Base-by-base conservation (phyloP, 2,797 vertebrate species). In the Pipistrellus nathusii region DNA sequence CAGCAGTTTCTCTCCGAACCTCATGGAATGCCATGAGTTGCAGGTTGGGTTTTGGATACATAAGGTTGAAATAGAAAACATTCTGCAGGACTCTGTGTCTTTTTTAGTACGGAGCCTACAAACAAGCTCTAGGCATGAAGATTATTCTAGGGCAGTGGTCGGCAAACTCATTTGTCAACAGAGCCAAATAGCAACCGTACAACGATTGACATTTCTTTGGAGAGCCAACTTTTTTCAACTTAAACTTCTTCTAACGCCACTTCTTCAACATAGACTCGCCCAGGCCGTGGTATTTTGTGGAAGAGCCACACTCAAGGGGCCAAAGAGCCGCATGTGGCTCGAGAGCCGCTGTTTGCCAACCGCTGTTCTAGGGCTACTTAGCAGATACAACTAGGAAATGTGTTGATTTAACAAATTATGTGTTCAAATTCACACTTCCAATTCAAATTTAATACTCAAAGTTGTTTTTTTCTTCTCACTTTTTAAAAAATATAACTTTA, bases 1-100 rank as follows among this genome's bases (percentile, higher is more conserved):
- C 94, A 96, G 84, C 93, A 68, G 66, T 96, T 97, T 96, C 78
- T 95, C 95, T 97, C 97, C 32, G 90, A 95, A 92, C 78, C 17
- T 76, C 88, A 80, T 53, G 72, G 68, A 76, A 48, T 71, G 69
- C 44, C 90, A 0, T 3, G 38, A 82, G 71, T 32, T 62, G 20
- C 57, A 85, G 11, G 3, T 21, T 71, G 91, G 15, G 77, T 94
- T 95, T 73, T 68, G 90, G 62, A 5, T 64, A 23, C 15, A 20
- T 38, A 18, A 85, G 53, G 72, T 76, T 55, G 46, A n/a, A 66
- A 38, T 17, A 62, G 11, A 57, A 25, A 38, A 80, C 20, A 23
- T 81, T 30, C 80, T 64, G 30, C 9, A 0, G 35, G 10, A 25
- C 41, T 46, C 48, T 55, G 30, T 12, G 57, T 76, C 64, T 68